Evolutionary conservation across 2,797 vertebrate species (phyloP).

Genomic region (Agapornis canus): DNA sequence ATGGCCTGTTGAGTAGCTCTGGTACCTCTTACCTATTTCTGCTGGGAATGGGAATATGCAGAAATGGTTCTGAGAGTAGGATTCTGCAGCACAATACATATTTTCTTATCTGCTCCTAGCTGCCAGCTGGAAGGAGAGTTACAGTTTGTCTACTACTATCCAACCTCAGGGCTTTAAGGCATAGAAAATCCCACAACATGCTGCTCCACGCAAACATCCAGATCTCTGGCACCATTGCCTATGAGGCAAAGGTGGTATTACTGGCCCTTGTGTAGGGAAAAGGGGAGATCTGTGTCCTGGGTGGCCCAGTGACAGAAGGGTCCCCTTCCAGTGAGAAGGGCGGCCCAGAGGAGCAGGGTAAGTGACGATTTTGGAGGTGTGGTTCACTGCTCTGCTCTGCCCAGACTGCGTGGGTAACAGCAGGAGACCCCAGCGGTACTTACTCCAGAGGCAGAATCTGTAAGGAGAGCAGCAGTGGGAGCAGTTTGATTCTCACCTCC

Average conservation of each 20-base stretch:
- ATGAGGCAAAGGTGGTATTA: background rate
- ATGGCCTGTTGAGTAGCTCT: background rate
- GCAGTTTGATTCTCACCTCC: background rate
- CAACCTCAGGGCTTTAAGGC: background rate
- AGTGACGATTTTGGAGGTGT: background rate
- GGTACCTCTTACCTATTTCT: background rate
- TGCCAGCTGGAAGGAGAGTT: background rate
- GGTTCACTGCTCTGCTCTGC: background rate
- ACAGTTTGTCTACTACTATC: background rate
- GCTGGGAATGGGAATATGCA: background rate
- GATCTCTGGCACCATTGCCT: background rate
- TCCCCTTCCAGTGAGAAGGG: background rate
- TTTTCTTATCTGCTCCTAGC: background rate
- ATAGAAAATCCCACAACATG: background rate
- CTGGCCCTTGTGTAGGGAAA: background rate
- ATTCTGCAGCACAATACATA: background rate
- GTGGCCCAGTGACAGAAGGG: background rate
- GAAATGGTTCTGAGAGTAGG: background rate
- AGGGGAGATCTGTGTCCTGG: background rate
- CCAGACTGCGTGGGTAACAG: background rate
- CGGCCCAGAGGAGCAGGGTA: background rate
- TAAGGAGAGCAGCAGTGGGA: background rate
- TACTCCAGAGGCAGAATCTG: background rate
- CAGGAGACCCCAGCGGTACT: background rate
- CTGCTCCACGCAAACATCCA: background rate